Percentiles rank a stretch among this genome's conserved stretches.
These are phyloP conservation scores for Perdita meconis DNA, from an alignment of 2,888 invertebrate species.

Conservation along the genomic window DNA sequence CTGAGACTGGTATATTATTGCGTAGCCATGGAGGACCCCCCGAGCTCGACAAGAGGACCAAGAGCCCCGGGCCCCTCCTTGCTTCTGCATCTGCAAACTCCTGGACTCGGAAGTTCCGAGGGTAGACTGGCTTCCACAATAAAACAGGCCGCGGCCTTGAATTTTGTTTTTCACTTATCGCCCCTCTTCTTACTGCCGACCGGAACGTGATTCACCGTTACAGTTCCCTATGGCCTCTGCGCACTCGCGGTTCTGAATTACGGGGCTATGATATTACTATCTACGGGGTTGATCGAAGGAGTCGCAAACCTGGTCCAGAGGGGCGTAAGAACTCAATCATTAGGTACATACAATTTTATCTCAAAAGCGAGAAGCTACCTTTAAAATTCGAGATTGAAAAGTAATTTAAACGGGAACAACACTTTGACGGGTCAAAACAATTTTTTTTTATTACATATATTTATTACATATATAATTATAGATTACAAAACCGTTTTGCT, in stretches of 20 bases:
- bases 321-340: neutral
- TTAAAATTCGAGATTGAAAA: no score
- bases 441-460: no score
- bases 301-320: neutral
- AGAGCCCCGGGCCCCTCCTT: slow-evolving; percentile 45
- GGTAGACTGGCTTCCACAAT: slow-evolving; percentile 63
- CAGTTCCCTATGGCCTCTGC: slow-evolving; percentile 23
- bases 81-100: slow-evolving; percentile 69
- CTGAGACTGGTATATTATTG: slow-evolving; percentile 80
- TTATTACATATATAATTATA: no score
- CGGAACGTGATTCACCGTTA: slow-evolving; percentile 39
- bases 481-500: no score
- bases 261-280: no score
- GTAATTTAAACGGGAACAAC: no score
- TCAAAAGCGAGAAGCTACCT: no score
- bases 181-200: slow-evolving; percentile 19
- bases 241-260: neutral
- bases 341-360: no score
- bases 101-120: slow-evolving; percentile 62
- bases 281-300: neutral
- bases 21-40: slow-evolving; percentile 68
- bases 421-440: no score
- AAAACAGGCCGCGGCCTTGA: slow-evolving; percentile 59
- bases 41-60: slow-evolving; percentile 51
- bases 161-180: slow-evolving; percentile 53